Percentiles rank a stretch among this genome's conserved stretches.
Evolutionary conservation across 2,888 invertebrate species (phyloP).

Genomic region (Ochropleura leucogaster): DNA sequence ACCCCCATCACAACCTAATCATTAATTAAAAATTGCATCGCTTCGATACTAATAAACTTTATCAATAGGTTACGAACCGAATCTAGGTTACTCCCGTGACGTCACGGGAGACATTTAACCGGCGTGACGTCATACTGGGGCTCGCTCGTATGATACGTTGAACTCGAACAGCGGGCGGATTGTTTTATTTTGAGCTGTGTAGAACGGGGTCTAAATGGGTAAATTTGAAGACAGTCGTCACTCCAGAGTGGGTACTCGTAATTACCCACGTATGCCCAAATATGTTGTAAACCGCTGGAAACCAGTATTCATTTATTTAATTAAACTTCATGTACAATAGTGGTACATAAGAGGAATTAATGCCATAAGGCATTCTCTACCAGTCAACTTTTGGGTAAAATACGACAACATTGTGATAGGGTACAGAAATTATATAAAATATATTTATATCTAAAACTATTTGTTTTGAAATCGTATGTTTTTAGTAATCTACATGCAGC

Average conservation of each 20-base stretch:
- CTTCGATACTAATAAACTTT: slow-evolving; percentile 53
- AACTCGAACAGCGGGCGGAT: slow-evolving; percentile 5
- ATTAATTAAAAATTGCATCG: neutral
- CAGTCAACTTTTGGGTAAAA: no score
- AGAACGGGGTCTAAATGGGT: neutral
- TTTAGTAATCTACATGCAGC: no score
- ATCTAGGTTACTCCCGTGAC: slow-evolving; percentile 74
- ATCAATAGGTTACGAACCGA: slow-evolving; percentile 64
- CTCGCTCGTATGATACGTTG: neutral
- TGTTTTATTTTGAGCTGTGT: slow-evolving; percentile 19
- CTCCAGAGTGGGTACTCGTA: neutral
- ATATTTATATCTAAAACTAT: no score
- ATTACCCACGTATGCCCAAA: no score
- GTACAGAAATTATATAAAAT: no score
- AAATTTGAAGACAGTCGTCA: neutral
- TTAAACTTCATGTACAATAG: no score
- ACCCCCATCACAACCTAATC: neutral
- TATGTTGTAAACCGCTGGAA: no score
- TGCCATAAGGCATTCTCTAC: no score
- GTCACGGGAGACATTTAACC: slow-evolving; percentile 71
- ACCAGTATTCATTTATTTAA: no score
- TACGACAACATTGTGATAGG: no score
- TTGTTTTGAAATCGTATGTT: no score
- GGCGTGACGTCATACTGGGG: slow-evolving; percentile 65
- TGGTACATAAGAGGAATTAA: no score